A percentile compares a stretch with the other conserved stretches of the same genome.
Evolutionary conservation across 2,113 vertebrate genomes (phyloP).

Genomic region (Perca schrenkii): DNA sequence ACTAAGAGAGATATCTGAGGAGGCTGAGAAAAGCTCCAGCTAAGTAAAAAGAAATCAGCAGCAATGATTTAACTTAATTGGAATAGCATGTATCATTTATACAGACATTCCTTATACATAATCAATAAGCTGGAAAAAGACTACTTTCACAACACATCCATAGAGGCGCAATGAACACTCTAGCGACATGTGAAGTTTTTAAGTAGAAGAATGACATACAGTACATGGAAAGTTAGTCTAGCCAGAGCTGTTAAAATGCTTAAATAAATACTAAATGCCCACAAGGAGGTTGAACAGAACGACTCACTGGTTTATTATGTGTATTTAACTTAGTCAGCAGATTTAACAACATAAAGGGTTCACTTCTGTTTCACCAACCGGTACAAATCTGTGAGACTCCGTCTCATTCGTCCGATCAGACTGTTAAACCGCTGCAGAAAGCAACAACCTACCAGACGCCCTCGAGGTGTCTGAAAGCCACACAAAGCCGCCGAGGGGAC

Average conservation of each 20-base stretch:
- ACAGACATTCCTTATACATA: background rate
- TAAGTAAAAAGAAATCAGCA: background rate
- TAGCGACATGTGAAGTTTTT: slow-evolving; percentile 1
- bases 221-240: slow-evolving; percentile 8
- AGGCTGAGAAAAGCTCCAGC: slow-evolving; percentile 8
- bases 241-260: slow-evolving; percentile 38
- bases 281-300: background rate
- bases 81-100: background rate
- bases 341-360: slow-evolving; percentile 47
- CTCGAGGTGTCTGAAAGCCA: slow-evolving; percentile 42
- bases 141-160: no score
- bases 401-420: slow-evolving; percentile 36
- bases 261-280: slow-evolving; percentile 23
- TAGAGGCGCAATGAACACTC: background rate
- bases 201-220: background rate
- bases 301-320: slow-evolving; percentile 13
- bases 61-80: background rate
- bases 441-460: slow-evolving; percentile 38
- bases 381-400: slow-evolving; percentile 13
- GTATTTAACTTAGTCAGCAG: slow-evolving; percentile 37
- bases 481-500: slow-evolving; percentile 46
- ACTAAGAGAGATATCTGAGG: slow-evolving; percentile 23
- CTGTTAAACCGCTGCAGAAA: slow-evolving; percentile 37
- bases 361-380: slow-evolving; percentile 35
- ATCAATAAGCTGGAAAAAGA: background rate